phyloP scores from a whole-genome alignment of 2,888 invertebrate species.

The Dorcus hopei region DNA sequence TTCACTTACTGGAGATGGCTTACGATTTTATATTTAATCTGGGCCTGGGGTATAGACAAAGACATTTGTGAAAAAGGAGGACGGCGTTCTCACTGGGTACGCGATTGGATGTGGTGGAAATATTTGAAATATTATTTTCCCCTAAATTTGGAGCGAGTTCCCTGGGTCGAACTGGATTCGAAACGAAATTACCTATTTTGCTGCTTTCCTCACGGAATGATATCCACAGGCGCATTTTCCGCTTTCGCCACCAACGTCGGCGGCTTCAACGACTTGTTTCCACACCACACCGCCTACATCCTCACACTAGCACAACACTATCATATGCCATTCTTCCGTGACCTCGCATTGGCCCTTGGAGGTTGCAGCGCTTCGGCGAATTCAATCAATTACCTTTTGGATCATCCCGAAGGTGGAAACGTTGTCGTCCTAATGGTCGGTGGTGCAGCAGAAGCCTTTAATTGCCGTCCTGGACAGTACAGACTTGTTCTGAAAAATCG shows the following conservation, averaged over 20 bases:
- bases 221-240: constrained; percentile 73
- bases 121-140: constrained; percentile 85
- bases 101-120: constrained; percentile 68
- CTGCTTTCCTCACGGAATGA: constrained; percentile 83
- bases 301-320: constrained; percentile 68
- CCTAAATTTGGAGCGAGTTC: constrained; percentile 74
- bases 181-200: constrained; percentile 81
- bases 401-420: constrained; percentile 53
- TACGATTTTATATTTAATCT: constrained; percentile 59
- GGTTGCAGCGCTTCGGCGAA: constrained; percentile 59
- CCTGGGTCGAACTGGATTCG: constrained; percentile 78
- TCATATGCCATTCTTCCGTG: constrained; percentile 67
- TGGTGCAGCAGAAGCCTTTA: constrained; percentile 84
- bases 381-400: constrained; percentile 64
- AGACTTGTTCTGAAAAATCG: constrained; percentile 69
- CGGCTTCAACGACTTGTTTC: constrained; percentile 50
- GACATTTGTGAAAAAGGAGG: constrained; percentile 58
- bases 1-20: constrained; percentile 56
- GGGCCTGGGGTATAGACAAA: constrained; percentile 59
- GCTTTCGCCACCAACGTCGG: constrained; percentile 73
- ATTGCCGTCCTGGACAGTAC: constrained; percentile 74
- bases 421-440: constrained; percentile 78
- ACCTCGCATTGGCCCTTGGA: constrained; percentile 60
- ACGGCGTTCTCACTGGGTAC: constrained; percentile 49
- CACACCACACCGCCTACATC: constrained; percentile 49